Conservation (phyloP, 2,888 invertebrate genomes). For the Palloptera scutellata region DNA sequence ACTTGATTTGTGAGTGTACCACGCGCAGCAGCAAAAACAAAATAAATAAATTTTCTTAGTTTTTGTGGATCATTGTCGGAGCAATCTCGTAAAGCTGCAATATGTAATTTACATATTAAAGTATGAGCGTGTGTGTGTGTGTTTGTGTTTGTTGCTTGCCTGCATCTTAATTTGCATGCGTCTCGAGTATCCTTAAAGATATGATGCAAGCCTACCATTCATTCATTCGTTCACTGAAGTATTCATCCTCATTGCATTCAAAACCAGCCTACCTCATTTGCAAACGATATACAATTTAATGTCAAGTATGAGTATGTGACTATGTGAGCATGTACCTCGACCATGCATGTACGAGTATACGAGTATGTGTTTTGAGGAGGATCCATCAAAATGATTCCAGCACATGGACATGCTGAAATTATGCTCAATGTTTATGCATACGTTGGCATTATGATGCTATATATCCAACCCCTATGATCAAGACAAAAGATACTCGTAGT, state of each 20-base stretch:
- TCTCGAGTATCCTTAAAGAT: slow-evolving; percentile 18
- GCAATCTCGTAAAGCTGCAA: slow-evolving; percentile 15
- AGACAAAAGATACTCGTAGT: too few species aligned
- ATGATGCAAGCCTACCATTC: slow-evolving; percentile 6
- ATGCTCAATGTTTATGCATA: too few species aligned
- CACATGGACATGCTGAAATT: too few species aligned
- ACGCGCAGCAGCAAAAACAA: neutral
- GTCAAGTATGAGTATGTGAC: too few species aligned
- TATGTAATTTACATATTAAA: slow-evolving; percentile 31
- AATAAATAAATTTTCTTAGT: neutral
- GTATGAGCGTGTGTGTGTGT: slow-evolving; percentile 16
- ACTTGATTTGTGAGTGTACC: too few species aligned
- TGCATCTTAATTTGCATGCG: slow-evolving; percentile 26
- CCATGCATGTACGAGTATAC: too few species aligned
- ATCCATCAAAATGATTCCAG: slow-evolving; percentile 1
- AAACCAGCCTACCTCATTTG: slow-evolving; percentile 25
- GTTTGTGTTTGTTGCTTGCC: neutral
- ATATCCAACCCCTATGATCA: slow-evolving; percentile 4
- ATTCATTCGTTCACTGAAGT: neutral
- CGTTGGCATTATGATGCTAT: neutral
- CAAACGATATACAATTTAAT: slow-evolving; percentile 10
- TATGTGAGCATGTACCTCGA: too few species aligned
- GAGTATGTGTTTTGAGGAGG: too few species aligned
- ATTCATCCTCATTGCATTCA: too few species aligned
- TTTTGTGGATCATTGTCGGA: neutral